These are phyloP conservation scores for Psephotus haematonotus DNA, from an alignment of 2,113 vertebrate genomes.

Conservation along the genomic window DNA sequence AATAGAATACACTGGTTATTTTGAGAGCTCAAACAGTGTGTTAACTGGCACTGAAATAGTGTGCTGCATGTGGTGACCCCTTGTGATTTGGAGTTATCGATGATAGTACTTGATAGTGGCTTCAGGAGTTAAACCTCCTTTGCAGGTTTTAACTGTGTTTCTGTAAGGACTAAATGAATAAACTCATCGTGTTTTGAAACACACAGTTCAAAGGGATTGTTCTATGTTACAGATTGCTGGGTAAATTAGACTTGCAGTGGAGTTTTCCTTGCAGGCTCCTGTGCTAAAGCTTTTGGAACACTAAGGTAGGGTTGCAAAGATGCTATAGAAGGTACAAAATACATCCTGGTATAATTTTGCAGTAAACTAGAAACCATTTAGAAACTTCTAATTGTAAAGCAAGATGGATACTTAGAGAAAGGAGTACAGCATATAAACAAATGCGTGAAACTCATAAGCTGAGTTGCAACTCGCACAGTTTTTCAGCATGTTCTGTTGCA, in stretches of 20 bases:
- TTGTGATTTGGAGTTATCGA: background rate
- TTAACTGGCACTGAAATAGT: slow-evolving; percentile 1
- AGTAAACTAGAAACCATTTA: background rate
- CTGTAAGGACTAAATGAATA: background rate
- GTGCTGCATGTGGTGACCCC: background rate
- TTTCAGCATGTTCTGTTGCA: background rate
- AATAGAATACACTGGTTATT: background rate
- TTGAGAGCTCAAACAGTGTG: background rate
- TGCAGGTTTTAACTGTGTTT: background rate
- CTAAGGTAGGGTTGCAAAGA: background rate
- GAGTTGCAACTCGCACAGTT: background rate
- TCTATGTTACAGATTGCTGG: background rate
- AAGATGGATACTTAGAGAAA: background rate
- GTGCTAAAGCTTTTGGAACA: background rate
- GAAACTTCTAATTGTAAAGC: background rate
- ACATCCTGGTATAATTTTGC: background rate
- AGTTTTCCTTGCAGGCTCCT: background rate
- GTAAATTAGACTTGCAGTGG: background rate
- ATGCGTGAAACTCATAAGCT: background rate
- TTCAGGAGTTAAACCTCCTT: background rate
- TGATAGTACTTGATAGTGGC: background rate
- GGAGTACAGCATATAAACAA: background rate
- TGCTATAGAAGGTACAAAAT: background rate
- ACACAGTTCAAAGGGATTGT: background rate
- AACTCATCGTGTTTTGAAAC: background rate